Evolutionary conservation across 2,888 invertebrate genomes (phyloP).

Genomic region (Caenorhabditis parvicauda): DNA sequence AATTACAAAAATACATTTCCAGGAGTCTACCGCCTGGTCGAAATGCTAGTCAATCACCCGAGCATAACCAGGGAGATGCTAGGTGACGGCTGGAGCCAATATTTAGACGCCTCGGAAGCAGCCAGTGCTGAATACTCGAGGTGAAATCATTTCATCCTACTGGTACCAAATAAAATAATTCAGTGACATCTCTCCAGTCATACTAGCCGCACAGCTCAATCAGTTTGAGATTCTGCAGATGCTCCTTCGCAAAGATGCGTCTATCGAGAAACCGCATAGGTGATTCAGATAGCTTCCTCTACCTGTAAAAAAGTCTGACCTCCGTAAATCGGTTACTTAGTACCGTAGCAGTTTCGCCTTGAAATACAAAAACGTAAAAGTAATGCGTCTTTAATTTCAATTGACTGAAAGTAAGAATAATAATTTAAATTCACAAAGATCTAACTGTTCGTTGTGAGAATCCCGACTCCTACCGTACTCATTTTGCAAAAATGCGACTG

Average conservation of each 20-base stretch:
- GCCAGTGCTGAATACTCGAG: constrained; percentile 68
- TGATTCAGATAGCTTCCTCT: constrained; percentile 6
- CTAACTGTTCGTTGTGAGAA: too few species aligned
- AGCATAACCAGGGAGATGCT: constrained; percentile 49
- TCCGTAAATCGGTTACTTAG: too few species aligned
- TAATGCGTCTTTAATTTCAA: too few species aligned
- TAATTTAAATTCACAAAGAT: too few species aligned
- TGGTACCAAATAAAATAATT: constrained; percentile 4
- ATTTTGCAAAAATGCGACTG: too few species aligned
- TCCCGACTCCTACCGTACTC: too few species aligned
- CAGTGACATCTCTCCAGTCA: constrained; percentile 59
- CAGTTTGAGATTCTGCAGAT: constrained; percentile 70
- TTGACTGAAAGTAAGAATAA: too few species aligned
- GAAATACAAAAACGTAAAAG: too few species aligned
- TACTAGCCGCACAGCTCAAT: constrained; percentile 63
- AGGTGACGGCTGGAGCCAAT: constrained; percentile 67
- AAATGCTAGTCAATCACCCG: constrained; percentile 69
- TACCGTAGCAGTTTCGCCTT: too few species aligned
- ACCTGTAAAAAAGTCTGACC: too few species aligned
- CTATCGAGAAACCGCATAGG: constrained; percentile 55
- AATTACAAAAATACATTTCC: too few species aligned
- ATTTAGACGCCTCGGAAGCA: constrained; percentile 62
- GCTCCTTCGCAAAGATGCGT: constrained; percentile 64
- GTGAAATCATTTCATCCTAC: constrained; percentile 15
- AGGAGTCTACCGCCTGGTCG: constrained; percentile 68